A percentile compares a stretch with the other conserved stretches of the same genome.
These are phyloP conservation scores for Platycheirus albimanus DNA, from an alignment of 2,888 invertebrate genomes.

Conservation along the genomic window DNA sequence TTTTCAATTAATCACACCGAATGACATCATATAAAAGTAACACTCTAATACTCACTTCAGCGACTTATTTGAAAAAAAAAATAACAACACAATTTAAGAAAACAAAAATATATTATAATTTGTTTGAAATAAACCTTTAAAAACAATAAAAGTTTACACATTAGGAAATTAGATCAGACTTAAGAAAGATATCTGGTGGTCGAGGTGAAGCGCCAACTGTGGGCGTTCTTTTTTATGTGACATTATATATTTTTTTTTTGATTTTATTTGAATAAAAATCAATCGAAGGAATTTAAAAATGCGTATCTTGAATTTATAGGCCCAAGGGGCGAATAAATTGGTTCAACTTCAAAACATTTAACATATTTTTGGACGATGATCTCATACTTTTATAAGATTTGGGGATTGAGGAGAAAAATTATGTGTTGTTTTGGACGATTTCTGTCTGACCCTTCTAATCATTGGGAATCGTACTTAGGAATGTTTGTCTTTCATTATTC, in stretches of 20 bases:
- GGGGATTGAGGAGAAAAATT: too few relatives aligned
- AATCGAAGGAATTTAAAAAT: conserved; percentile 9
- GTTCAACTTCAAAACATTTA: conserved; percentile 35
- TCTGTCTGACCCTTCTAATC: too few relatives aligned
- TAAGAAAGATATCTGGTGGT: background rate
- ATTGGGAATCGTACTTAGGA: too few relatives aligned
- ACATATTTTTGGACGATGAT: conserved; percentile 17
- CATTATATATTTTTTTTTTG: conserved; percentile 23
- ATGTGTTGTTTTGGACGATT: too few relatives aligned
- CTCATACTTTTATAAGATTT: too few relatives aligned
- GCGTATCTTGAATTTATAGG: conserved; percentile 18
- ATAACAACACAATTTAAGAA: background rate
- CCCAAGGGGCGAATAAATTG: conserved; percentile 39
- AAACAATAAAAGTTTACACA: conserved; percentile 6
- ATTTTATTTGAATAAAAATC: conserved; percentile 35
- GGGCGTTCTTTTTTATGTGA: conserved; percentile 41
- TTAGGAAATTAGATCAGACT: conserved; percentile 54
- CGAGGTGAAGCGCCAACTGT: conserved; percentile 51
- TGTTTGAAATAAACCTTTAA: background rate
- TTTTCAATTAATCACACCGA: conserved; percentile 55
- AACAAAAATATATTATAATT: too few relatives aligned
- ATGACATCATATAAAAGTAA: conserved; percentile 58
- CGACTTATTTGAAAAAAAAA: conserved; percentile 24
- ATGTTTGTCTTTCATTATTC: too few relatives aligned
- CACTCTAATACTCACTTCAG: conserved; percentile 1